phyloP scores from a whole-genome alignment of 1,140 invertebrate species.

The Caenorhabditis tropicalis region DNA sequence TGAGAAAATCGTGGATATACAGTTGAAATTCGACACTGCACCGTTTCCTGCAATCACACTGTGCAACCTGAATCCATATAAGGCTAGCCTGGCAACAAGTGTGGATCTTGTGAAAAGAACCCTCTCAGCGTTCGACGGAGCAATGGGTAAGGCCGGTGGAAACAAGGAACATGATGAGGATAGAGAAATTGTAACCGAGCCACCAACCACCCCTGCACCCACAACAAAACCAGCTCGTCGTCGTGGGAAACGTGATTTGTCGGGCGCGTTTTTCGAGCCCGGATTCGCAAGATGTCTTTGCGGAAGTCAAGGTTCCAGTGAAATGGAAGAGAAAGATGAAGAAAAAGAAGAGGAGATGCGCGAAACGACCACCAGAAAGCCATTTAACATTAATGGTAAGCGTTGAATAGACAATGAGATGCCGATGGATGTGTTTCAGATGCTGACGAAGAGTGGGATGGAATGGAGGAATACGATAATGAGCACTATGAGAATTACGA shows the following conservation, averaged over 20 bases:
- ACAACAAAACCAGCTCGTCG: conserved; percentile 39
- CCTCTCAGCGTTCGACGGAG: conserved; percentile 59
- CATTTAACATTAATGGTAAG: conserved; percentile 35
- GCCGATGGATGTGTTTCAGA: neutral
- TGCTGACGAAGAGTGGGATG: conserved; percentile 45
- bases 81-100: conserved; percentile 60
- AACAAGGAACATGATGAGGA: conserved; percentile 47
- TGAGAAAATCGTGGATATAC: conserved; percentile 67
- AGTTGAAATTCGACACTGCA: conserved; percentile 64
- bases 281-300: conserved; percentile 55
- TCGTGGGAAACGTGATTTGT: neutral
- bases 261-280: conserved; percentile 39
- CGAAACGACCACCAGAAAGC: conserved; percentile 15
- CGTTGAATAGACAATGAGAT: neutral
- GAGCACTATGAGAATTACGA: conserved; percentile 35
- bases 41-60: conserved; percentile 67
- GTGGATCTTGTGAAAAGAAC: conserved; percentile 63
- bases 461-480: conserved; percentile 34
- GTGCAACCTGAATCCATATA: conserved; percentile 69
- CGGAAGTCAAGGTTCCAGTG: conserved; percentile 41
- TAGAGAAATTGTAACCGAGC: neutral
- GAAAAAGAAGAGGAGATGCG: neutral
- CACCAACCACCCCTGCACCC: neutral
- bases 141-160: conserved; percentile 62
- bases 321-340: conserved; percentile 19